Evolutionary conservation across 2,113 vertebrate species (phyloP).

Genomic region (Phylloscopus trochiloides): DNA sequence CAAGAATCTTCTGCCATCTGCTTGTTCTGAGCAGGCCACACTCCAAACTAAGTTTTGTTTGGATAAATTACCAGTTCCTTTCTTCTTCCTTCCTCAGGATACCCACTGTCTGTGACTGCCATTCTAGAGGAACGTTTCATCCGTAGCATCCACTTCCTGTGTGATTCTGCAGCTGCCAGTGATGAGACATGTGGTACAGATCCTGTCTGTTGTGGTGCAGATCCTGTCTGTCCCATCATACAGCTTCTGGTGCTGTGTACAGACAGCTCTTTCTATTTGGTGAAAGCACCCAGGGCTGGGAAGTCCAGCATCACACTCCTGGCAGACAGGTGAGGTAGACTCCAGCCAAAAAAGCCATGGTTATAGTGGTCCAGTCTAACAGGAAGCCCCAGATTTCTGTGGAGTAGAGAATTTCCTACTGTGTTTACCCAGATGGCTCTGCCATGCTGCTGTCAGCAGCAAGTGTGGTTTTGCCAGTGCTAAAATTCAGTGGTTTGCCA

Average conservation of each 20-base stretch:
- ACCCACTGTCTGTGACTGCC: conserved; percentile 72
- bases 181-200: neutral
- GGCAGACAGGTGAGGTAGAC: conserved; percentile 71
- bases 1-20: neutral
- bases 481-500: neutral
- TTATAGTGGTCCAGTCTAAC: neutral
- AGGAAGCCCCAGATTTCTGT: neutral
- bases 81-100: conserved; percentile 65
- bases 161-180: neutral
- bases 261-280: conserved; percentile 73
- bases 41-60: neutral
- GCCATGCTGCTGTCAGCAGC: neutral
- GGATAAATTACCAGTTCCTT: neutral
- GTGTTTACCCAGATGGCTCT: neutral
- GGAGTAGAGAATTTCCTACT: neutral
- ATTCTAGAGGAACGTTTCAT: conserved; percentile 69
- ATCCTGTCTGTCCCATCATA: conserved; percentile 10
- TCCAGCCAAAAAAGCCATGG: neutral
- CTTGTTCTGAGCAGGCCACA: neutral
- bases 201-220: neutral
- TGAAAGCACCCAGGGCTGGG: conserved; percentile 46
- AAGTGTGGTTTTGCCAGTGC: neutral
- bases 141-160: conserved; percentile 77
- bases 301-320: conserved; percentile 50
- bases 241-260: conserved; percentile 77